Evolutionary conservation across 2,888 invertebrate genomes (phyloP).

Genomic region (Campoplex capitator): DNA sequence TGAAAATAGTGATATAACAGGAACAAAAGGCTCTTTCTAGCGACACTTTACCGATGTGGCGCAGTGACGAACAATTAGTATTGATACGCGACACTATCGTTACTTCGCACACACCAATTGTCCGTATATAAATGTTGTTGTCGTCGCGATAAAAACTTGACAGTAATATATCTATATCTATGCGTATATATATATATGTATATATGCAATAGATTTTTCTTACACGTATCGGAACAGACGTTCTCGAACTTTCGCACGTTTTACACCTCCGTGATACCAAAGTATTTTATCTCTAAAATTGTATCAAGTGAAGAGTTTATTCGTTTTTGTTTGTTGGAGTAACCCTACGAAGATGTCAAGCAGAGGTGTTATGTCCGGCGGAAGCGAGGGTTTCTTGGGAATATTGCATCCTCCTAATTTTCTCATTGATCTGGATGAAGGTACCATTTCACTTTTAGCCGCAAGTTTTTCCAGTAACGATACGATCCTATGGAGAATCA

Average conservation of each 20-base stretch:
- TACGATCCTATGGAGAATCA: neutral
- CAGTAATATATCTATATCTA: neutral
- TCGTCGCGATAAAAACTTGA: conserved; percentile 28
- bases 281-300: neutral
- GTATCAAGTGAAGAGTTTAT: neutral
- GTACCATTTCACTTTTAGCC: conserved; percentile 65
- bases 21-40: neutral
- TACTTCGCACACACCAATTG: conserved; percentile 4
- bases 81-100: conserved; percentile 55
- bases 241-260: conserved; percentile 30
- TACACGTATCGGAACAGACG: conserved; percentile 29
- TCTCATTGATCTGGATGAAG: conserved; percentile 81
- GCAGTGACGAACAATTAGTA: conserved; percentile 53
- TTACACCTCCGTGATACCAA: conserved; percentile 1
- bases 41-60: neutral
- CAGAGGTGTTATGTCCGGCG: conserved; percentile 79
- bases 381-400: conserved; percentile 76
- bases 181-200: neutral
- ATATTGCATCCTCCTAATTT: conserved; percentile 76
- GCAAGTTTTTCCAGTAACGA: neutral
- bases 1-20: neutral
- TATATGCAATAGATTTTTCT: conserved; percentile 17
- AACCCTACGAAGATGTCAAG: conserved; percentile 78
- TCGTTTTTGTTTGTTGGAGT: conserved; percentile 1
- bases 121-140: conserved; percentile 2